These are phyloP conservation scores for Pseudachorutes palmiensis DNA, from an alignment of 1,140 invertebrate genomes.

Conservation along the genomic window DNA sequence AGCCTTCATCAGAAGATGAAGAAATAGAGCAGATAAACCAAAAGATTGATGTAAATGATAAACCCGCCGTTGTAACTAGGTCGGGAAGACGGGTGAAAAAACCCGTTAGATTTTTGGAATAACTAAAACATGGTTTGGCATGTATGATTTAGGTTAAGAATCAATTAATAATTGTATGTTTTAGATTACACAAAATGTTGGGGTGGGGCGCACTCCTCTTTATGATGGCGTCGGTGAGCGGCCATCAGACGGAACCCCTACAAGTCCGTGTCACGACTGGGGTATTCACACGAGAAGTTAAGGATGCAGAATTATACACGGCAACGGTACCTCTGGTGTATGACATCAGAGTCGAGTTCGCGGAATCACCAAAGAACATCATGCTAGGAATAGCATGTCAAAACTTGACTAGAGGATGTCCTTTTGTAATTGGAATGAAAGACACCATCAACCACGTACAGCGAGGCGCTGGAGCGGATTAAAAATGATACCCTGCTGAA, in stretches of 20 bases:
- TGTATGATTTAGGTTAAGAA: background rate
- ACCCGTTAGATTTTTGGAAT: background rate
- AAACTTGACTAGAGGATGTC: background rate
- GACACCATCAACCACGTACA: background rate
- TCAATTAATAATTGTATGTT: background rate
- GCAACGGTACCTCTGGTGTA: slow-evolving; percentile 1
- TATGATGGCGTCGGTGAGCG: background rate
- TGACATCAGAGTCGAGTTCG: background rate
- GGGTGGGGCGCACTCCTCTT: background rate
- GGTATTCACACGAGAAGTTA: background rate
- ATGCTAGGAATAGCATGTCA: background rate
- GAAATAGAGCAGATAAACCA: background rate
- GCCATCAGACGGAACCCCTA: background rate
- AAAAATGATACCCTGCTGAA: background rate
- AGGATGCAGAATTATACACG: background rate
- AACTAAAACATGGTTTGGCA: background rate
- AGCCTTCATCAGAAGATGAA: background rate
- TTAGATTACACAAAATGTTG: background rate
- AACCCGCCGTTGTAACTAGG: too few species aligned
- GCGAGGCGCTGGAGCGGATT: background rate
- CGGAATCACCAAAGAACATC: background rate
- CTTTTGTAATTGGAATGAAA: background rate
- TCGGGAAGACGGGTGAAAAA: background rate
- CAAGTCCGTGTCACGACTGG: background rate
- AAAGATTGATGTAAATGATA: background rate